Percentiles rank a stretch among this genome's conserved stretches.
These are phyloP conservation scores for Drosophila ananassae DNA, from an alignment of 1,140 invertebrate genomes.

Conservation along the genomic window DNA sequence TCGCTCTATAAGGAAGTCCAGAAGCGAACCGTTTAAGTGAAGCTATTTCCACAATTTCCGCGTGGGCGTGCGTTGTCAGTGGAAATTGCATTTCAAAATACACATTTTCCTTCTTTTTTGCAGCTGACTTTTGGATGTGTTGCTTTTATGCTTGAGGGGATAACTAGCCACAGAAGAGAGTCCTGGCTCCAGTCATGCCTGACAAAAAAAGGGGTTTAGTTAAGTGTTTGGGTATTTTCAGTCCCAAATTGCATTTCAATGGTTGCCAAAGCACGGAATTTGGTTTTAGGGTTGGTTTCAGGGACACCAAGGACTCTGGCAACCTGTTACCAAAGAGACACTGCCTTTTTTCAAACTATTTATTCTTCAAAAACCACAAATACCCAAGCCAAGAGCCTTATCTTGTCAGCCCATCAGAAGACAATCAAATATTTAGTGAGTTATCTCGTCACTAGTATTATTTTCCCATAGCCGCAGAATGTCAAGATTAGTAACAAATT, in stretches of 20 bases:
- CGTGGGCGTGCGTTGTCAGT: constrained; percentile 45
- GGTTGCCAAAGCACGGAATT: constrained; percentile 28
- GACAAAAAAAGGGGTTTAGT: constrained; percentile 11
- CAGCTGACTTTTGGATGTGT: constrained; percentile 3
- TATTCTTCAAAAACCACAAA: neutral
- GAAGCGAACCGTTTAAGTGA: constrained; percentile 28
- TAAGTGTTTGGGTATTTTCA: constrained; percentile 51
- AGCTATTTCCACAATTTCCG: constrained; percentile 50
- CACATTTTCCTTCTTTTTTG: constrained; percentile 1
- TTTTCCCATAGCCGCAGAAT: constrained; percentile 8
- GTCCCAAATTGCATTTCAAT: constrained; percentile 54
- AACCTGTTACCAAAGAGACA: neutral
- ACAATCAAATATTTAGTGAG: neutral
- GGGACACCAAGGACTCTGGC: too few relatives aligned
- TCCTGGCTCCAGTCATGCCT: constrained; percentile 42
- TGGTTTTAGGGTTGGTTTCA: constrained; percentile 42
- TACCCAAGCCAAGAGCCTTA: neutral
- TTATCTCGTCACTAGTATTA: constrained; percentile 2
- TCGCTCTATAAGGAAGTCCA: constrained; percentile 14
- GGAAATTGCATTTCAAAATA: constrained; percentile 46
- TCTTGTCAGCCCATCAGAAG: neutral
- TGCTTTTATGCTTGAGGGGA: neutral
- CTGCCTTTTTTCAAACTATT: neutral
- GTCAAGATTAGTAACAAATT: constrained; percentile 23
- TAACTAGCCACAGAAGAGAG: neutral